A percentile compares a stretch with the other conserved stretches of the same genome.
phyloP scores from a whole-genome alignment of 2,113 vertebrate genomes.

The Hyperoodon ampullatus region DNA sequence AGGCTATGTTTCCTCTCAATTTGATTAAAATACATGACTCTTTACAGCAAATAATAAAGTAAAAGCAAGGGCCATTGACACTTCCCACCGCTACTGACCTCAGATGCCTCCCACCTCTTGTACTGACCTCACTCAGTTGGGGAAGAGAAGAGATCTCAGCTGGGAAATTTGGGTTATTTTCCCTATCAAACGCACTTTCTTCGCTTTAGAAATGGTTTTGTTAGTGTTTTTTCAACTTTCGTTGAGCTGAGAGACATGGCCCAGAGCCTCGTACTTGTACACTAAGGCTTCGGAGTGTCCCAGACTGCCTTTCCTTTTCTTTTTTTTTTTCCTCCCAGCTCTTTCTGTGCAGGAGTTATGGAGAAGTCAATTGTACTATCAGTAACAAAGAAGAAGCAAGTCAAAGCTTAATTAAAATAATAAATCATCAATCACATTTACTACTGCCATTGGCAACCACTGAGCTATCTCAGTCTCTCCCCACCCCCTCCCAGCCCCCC shows the following conservation, averaged over 20 bases:
- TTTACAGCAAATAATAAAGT: no score
- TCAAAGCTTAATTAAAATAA: conserved; percentile 70
- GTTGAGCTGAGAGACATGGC: not conserved
- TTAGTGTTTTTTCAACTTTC: not conserved
- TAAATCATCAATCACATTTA: conserved; percentile 68
- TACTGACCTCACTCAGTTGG: not conserved
- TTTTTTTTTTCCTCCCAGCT: not conserved
- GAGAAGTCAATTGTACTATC: conserved; percentile 17
- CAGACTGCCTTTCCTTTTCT: not conserved
- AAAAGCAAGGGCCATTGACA: not conserved
- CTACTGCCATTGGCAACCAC: conserved; percentile 46
- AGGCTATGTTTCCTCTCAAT: no score
- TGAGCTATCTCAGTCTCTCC: not conserved
- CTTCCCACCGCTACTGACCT: not conserved
- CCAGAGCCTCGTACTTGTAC: not conserved
- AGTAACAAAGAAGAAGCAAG: conserved; percentile 49
- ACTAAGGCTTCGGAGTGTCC: not conserved
- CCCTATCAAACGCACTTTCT: not conserved
- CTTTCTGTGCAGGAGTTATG: conserved; percentile 47
- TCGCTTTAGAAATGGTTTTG: not conserved
- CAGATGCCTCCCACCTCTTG: not conserved
- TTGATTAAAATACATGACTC: no score
- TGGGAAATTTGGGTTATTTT: not conserved
- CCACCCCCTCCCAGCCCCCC: no score
- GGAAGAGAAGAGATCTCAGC: not conserved